These are phyloP conservation scores for Zaprionus ornatus DNA, from an alignment of 1,140 invertebrate genomes.

Conservation along the genomic window DNA sequence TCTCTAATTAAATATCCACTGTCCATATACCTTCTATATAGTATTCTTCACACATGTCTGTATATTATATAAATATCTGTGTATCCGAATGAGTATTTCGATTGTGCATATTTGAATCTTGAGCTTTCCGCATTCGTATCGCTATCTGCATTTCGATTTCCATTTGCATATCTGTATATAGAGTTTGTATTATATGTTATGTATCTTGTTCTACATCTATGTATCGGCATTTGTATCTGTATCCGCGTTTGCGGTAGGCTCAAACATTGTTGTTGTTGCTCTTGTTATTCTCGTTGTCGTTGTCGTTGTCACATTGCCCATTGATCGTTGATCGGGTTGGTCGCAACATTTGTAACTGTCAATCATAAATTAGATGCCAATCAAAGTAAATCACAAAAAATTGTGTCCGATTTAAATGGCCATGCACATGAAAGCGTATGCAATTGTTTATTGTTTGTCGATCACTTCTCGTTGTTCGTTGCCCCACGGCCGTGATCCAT, in stretches of 20 bases:
- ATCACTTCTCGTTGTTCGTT: constrained; percentile 3
- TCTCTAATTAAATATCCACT: neutral
- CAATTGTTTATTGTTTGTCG: constrained; percentile 47
- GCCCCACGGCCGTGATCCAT: constrained; percentile 17
- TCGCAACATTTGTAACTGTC: constrained; percentile 73
- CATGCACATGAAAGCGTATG: constrained; percentile 56
- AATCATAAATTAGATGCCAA: constrained; percentile 79
- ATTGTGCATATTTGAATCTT: neutral
- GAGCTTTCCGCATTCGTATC: neutral
- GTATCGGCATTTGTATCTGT: constrained; percentile 11
- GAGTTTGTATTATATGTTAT: neutral
- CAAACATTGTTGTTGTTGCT: constrained; percentile 35
- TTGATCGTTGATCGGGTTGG: constrained; percentile 29
- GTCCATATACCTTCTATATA: neutral
- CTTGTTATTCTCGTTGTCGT: constrained; percentile 12
- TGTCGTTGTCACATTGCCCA: constrained; percentile 27
- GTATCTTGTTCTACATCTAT: neutral
- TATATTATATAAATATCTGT: neutral
- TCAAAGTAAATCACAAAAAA: constrained; percentile 74
- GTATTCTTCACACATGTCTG: neutral
- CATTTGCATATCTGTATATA: neutral
- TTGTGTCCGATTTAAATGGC: constrained; percentile 71
- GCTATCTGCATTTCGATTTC: neutral
- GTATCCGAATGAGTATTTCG: neutral
- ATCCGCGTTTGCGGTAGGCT: constrained; percentile 44